phyloP scores from a whole-genome alignment of 2,113 vertebrate species.

The Triplophysa tibetana region DNA sequence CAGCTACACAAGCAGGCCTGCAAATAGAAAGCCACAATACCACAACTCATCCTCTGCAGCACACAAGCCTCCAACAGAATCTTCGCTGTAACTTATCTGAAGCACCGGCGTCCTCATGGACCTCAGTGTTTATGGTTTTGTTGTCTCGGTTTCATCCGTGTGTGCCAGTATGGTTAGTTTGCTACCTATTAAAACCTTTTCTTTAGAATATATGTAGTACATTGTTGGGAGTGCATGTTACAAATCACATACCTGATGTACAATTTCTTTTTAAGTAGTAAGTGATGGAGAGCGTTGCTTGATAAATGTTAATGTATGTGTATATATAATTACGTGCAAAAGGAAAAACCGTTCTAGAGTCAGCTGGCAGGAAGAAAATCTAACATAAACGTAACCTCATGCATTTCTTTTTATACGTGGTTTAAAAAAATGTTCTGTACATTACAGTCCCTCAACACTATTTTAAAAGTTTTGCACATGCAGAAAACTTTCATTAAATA shows the following conservation, averaged over 20 bases:
- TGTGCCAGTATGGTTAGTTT: neutral
- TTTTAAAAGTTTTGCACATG: neutral
- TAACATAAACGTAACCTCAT: no score
- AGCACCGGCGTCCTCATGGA: constrained; percentile 15
- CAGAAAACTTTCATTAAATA: neutral
- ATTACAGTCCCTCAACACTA: no score
- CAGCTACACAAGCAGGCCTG: constrained; percentile 47
- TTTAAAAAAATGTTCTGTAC: neutral
- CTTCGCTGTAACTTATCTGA: constrained; percentile 38
- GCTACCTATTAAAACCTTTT: neutral
- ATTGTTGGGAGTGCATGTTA: no score
- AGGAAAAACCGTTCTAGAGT: no score
- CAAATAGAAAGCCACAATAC: constrained; percentile 53
- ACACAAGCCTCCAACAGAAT: constrained; percentile 33
- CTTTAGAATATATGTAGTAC: neutral
- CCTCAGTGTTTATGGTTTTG: constrained; percentile 7
- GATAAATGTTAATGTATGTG: no score
- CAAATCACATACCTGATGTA: no score
- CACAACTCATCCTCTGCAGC: constrained; percentile 24
- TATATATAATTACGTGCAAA: no score
- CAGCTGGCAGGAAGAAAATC: no score
- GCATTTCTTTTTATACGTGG: neutral
- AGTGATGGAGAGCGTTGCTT: no score
- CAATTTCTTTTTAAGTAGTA: no score
- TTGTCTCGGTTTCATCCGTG: neutral